These are phyloP conservation scores for Coregonus suidteri DNA, from an alignment of 2,797 vertebrate species.

Conservation along the genomic window DNA sequence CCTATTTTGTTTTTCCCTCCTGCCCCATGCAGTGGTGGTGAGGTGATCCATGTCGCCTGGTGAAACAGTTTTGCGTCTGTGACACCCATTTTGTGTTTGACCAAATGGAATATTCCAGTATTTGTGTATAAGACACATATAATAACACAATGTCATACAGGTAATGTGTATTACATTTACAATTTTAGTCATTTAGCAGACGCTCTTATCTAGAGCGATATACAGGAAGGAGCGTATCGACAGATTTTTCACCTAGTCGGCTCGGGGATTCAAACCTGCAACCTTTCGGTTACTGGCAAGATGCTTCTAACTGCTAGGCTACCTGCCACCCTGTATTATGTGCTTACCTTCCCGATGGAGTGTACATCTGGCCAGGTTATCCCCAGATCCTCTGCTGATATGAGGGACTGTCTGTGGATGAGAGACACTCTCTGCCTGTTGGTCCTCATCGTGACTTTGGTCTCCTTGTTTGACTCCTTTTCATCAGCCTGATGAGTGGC, in stretches of 20 bases:
- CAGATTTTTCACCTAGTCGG: no score
- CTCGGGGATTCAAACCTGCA: no score
- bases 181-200: no score
- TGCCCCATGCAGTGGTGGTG: constrained; percentile 1
- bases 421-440: constrained; percentile 11
- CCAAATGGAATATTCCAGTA: neutral
- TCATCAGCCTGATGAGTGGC: neutral
- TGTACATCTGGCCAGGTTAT: constrained; percentile 36
- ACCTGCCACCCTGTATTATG: neutral
- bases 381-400: constrained; percentile 36
- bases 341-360: constrained; percentile 22
- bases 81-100: neutral
- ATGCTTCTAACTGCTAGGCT: no score
- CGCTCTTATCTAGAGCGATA: neutral
- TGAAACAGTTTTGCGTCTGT: neutral
- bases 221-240: no score
- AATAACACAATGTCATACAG: neutral
- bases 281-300: no score
- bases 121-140: neutral
- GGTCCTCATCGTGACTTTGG: constrained; percentile 24
- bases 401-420: constrained; percentile 36
- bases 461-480: constrained; percentile 3
- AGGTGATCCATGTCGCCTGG: neutral
- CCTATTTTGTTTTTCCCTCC: neutral
- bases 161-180: neutral